Conservation (phyloP, 2,888 invertebrate genomes). For the Smittia aterrima region DNA sequence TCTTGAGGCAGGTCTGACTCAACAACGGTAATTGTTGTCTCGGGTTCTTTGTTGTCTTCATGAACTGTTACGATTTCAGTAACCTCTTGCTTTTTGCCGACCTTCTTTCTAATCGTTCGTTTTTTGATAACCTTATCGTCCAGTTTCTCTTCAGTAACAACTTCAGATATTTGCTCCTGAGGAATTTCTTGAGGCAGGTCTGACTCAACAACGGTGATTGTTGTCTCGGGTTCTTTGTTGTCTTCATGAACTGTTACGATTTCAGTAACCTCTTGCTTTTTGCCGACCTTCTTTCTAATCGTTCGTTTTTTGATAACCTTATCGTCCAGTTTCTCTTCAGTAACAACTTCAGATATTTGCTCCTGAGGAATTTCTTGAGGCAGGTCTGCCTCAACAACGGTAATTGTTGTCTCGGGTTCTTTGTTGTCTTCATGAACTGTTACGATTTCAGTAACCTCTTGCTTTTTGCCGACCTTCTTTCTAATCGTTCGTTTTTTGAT, state of each 20-base stretch:
- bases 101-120: conserved; percentile 46
- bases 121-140: conserved; percentile 45
- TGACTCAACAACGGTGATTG: conserved; percentile 46
- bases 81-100: conserved; percentile 48
- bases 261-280: conserved; percentile 49
- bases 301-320: conserved; percentile 44
- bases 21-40: conserved; percentile 45
- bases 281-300: conserved; percentile 46
- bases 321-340: conserved; percentile 43
- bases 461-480: conserved; percentile 47
- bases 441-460: conserved; percentile 44
- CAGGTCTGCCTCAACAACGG: conserved; percentile 43
- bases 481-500: conserved; percentile 46
- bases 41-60: conserved; percentile 48
- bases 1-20: conserved; percentile 44
- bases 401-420: conserved; percentile 46
- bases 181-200: conserved; percentile 43
- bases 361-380: conserved; percentile 42
- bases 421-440: conserved; percentile 47
- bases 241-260: conserved; percentile 47
- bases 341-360: conserved; percentile 45
- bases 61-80: conserved; percentile 49
- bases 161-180: conserved; percentile 44
- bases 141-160: conserved; percentile 45
- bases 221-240: conserved; percentile 48